These are phyloP conservation scores for Calypte anna DNA, from an alignment of 2,113 vertebrate species.

Conservation along the genomic window DNA sequence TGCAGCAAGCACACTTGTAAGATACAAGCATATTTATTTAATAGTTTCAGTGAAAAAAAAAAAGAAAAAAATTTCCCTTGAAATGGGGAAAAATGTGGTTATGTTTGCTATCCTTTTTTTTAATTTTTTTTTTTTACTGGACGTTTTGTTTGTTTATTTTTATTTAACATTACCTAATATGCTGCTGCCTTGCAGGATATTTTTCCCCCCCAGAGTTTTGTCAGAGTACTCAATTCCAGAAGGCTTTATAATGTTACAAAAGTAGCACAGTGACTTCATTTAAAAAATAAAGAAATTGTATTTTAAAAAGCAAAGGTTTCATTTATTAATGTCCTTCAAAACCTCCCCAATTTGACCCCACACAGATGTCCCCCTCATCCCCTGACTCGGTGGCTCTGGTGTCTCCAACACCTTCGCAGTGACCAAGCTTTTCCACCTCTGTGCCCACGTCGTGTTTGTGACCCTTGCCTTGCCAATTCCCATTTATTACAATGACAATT, in stretches of 20 bases:
- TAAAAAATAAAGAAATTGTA: background rate
- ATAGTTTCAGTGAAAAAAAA: conserved; percentile 45
- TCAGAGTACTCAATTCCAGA: background rate
- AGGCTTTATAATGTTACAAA: background rate
- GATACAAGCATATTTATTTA: conserved; percentile 65
- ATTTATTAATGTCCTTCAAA: background rate
- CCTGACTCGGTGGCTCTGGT: no score
- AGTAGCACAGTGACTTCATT: background rate
- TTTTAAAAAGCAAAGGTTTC: background rate
- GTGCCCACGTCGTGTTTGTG: no score
- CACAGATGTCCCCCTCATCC: no score
- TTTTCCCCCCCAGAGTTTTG: background rate
- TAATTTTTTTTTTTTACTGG: background rate
- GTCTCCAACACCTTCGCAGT: no score
- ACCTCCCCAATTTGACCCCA: background rate
- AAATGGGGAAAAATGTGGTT: background rate
- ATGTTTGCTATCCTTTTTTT: background rate
- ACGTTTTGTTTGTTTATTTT: conserved; percentile 6
- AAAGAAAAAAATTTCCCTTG: background rate
- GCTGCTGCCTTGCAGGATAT: background rate
- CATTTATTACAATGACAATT: no score
- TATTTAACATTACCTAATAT: conserved; percentile 1
- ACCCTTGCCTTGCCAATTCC: no score
- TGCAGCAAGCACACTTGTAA: conserved; percentile 65
- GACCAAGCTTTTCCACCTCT: no score